A percentile compares a stretch with the other conserved stretches of the same genome.
Evolutionary conservation across 2,113 vertebrate species (phyloP).

Genomic region (Centrocercus urophasianus): DNA sequence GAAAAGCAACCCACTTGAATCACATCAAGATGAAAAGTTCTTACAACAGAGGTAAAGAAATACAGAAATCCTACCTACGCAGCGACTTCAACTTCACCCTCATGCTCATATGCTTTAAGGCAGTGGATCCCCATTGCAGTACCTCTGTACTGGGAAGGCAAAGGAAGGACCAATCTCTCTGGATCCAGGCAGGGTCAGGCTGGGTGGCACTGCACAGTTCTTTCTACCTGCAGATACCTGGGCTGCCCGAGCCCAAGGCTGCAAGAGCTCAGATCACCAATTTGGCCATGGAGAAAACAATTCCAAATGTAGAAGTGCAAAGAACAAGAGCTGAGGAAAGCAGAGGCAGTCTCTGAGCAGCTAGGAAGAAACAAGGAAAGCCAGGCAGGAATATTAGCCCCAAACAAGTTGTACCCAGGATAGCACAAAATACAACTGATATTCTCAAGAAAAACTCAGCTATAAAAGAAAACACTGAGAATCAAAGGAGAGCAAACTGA

Average conservation of each 20-base stretch:
- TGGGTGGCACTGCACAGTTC: background rate
- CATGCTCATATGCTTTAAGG: background rate
- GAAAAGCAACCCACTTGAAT: background rate
- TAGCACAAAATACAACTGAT: background rate
- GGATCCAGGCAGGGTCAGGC: background rate
- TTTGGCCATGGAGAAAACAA: background rate
- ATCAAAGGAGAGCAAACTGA: slow-evolving; percentile 23
- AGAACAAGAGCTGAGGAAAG: background rate
- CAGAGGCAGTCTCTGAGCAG: background rate
- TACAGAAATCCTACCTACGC: background rate
- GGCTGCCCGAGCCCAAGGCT: background rate
- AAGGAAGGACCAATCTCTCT: background rate
- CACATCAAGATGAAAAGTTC: background rate
- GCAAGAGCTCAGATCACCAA: fast-evolving
- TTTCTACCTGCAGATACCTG: fast-evolving
- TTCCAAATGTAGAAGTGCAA: background rate
- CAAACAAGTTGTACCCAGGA: background rate
- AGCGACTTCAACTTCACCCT: background rate
- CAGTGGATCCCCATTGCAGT: background rate
- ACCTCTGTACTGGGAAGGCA: background rate
- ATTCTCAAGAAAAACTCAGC: background rate
- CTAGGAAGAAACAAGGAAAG: background rate
- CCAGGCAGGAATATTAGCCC: background rate
- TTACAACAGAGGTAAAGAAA: background rate
- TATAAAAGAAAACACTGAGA: background rate